A percentile compares a stretch with the other conserved stretches of the same genome.
Evolutionary conservation across 2,113 vertebrate species (phyloP).

Genomic region (Nibea albiflora): DNA sequence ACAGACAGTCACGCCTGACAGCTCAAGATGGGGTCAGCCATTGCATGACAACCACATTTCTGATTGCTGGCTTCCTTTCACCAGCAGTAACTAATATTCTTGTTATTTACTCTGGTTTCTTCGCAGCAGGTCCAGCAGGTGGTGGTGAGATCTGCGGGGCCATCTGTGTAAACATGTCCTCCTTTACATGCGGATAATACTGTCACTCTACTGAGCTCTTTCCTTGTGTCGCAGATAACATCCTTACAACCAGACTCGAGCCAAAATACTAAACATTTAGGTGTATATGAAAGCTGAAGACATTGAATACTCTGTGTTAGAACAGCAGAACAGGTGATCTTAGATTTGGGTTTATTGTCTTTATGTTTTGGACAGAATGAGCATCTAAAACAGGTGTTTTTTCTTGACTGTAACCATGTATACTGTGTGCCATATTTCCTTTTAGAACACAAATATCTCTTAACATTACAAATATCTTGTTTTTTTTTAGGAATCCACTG

Average conservation of each 20-base stretch:
- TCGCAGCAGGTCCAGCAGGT: conserved; percentile 41
- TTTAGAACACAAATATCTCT: not conserved
- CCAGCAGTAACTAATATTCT: conserved; percentile 7
- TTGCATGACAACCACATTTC: conserved; percentile 10
- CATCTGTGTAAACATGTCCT: conserved; percentile 54
- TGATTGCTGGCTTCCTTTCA: conserved; percentile 17
- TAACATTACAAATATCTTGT: not conserved
- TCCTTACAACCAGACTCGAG: not conserved
- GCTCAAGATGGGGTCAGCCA: conserved; percentile 23
- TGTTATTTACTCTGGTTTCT: conserved; percentile 20
- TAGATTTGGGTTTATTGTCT: not conserved
- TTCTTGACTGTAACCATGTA: not conserved
- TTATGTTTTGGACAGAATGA: not conserved
- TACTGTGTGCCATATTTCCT: not conserved
- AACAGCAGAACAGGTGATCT: not conserved
- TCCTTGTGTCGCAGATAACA: not conserved
- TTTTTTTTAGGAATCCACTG: not conserved
- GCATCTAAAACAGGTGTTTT: not conserved
- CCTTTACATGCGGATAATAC: conserved; percentile 8
- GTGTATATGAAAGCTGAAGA: not conserved
- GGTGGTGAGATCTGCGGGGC: conserved; percentile 8
- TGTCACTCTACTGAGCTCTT: conserved; percentile 14
- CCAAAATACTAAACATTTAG: not conserved
- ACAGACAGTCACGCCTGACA: conserved; percentile 49
- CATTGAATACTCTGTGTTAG: not conserved